Base-by-base conservation (phyloP, 2,113 vertebrate species). In the Lota lota region DNA sequence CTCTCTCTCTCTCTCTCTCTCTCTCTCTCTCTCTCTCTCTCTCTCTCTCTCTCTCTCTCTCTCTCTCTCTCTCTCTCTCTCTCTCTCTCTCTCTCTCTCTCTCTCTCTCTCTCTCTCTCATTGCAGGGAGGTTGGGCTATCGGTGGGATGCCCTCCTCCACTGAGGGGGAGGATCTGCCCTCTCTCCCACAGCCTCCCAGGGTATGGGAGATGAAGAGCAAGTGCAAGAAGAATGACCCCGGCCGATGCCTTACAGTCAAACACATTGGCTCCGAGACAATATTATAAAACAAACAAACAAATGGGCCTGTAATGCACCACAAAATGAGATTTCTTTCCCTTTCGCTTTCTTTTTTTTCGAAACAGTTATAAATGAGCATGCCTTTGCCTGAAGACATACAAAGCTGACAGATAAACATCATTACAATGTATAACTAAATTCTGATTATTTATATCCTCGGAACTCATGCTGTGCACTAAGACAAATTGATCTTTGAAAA, bases 71-170 rank as follows among this genome's bases (percentile, higher is more conserved):
- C 17, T 72, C 17, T 63, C 33, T 4, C 15, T 57, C 68, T 86
- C 74, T 73, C 87, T 87, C n/a, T 20, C 8, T 11, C 18, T 57
- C 65, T 60, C 58, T 60, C 58, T 73, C 40, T 20, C 71, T 80
- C 67, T 81, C 28, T 60, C 36, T 53, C 40, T 51, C 17, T 71
- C 21, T 63, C 28, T 4, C 14, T 56, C 68, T 86, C 74, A 73
- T 87, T 87, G 79, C 78, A 87, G 88, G 85, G 88, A 89, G 85
- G 87, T 84, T 87, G 88, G 77, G 84, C 87, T 88, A 84, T 90
- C 89, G 88, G 81, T 88, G 83, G 79, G 60, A 77, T 88, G 87
- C 88, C 86, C 87, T 90, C 89, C 89, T 88, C 89, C 84, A 86
- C 84, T 85, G 85, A 90, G 88, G 85, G 79, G 85, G 88, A 75